Evolutionary conservation across 2,113 vertebrate genomes (phyloP), one percentile per base, ranked within the genome.

Genomic region (Picathartes gymnocephalus): DNA sequence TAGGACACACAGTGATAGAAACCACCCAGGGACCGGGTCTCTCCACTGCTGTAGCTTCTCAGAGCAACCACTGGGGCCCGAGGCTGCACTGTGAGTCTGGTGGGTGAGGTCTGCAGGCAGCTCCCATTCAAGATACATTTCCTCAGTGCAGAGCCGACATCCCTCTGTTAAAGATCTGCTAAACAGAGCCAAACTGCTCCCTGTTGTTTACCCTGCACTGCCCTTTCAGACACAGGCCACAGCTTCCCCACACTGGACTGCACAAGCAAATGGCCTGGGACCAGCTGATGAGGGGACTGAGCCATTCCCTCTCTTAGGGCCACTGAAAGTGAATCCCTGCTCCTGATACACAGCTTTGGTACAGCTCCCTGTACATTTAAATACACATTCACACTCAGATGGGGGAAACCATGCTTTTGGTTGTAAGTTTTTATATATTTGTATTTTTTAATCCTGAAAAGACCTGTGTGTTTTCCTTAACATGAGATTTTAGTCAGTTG

Each of bases 371-470:
- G 64, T 64, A 60, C 48, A 14, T 20, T 58, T 17, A 78, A 47
- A 51, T 23, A n/a, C 17, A 39, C 42, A 53, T n/a, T 51, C 76
- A 88, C 80, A 51, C 39, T 81, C 51, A 40, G 33, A 20, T 0
- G 1, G 42, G 57, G 73, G 39, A 58, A 78, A 65, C 12, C 24
- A 7, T 86, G 35, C n/a, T 88, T 73, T 65, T 61, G 68, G 89
- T 93, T 74, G 40, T 90, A 92, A 89, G 68, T 57, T 89, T 95
- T 97, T 96, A 77, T 93, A 92, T 84, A 91, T 40, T 31, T 90
- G 77, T 84, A 54, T 82, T 97, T 95, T 93, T 96, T 68, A 96
- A 94, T 77, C 80, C 44, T 92, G 64, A 73, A 81, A 96, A 94
- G 33, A 64, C 76, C 45, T 60, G 56, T 7, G 89, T 97, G 88